phyloP scores from a whole-genome alignment of 2,113 vertebrate species.

The Odontophorus gujanensis region DNA sequence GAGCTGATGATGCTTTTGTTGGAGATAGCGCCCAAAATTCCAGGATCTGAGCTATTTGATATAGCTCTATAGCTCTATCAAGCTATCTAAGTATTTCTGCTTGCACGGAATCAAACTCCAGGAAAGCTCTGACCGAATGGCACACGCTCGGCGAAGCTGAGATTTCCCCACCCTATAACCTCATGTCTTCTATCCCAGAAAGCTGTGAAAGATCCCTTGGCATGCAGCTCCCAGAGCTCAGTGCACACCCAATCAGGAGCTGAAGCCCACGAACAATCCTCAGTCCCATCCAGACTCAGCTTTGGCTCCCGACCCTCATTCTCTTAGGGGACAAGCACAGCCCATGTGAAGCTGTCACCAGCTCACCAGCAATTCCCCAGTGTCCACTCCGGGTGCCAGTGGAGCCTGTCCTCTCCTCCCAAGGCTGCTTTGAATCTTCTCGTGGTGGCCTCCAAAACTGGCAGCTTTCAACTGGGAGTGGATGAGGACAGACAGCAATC shows the following conservation, averaged over 20 bases:
- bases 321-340: neutral
- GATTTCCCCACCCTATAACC: neutral
- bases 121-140: neutral
- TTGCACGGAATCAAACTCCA: accelerated
- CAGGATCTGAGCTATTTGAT: neutral
- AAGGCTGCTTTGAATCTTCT: neutral
- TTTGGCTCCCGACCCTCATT: neutral
- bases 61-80: too few relatives aligned
- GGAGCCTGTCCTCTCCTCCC: neutral
- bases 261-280: neutral
- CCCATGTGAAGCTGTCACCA: neutral
- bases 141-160: accelerated
- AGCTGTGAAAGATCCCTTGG: neutral
- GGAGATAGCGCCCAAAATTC: neutral
- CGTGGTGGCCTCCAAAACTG: neutral
- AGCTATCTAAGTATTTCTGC: too few relatives aligned
- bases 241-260: neutral
- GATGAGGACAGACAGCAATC: neutral
- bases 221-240: neutral
- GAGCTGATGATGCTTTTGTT: neutral
- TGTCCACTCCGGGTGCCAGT: accelerated
- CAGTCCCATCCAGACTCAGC: neutral
- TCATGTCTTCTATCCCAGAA: accelerated
- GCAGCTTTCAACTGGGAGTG: neutral
- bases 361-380: neutral